Evolutionary conservation across 2,797 vertebrate species (phyloP), one percentile per base, ranked within the genome.

Genomic region (Alosa sapidissima): DNA sequence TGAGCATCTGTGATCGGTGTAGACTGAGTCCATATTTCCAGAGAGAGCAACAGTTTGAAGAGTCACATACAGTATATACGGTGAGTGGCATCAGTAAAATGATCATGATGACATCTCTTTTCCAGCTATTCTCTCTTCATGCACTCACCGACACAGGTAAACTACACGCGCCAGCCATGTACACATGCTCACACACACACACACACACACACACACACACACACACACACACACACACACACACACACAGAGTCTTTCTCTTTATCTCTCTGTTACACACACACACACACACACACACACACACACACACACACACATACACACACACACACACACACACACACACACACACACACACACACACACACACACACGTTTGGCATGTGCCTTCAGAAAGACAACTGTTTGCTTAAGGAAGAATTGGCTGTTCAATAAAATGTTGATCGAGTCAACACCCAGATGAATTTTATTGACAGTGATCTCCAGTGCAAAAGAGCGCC

Each of bases 391-490:
- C 88, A 90, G 87, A 88, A 87, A 93, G 91, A 94, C 92, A 93
- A 93, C 93, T 93, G 94, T 95, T 95, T 95, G 93, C 94, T 94
- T 95, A 95, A 91, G 93, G 87, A 92, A 91, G 93, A 89, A 92
- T 90, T 87, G 91, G 92, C 91, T 92, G 92, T 93, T 95, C 94
- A 93, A 94, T 96, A 95, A 94, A 94, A 93, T 93, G 94, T 94
- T 94, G 94, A 94, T 95, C 91, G 93, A 94, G 91, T 92, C 92
- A 94, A 94, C 91, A 93, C 92, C 93, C 93, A 93, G 94, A 96
- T 96, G 93, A 93, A 95, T 95, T 94, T 94, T 95, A 96, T 96
- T 94, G 96, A 96, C 95, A 95, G 94, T 95, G 95, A 96, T 96
- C 94, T 95, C 94, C 93, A 93, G 93, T 92, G 94, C 93, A 93